These are phyloP conservation scores for Streptopelia turtur DNA, from an alignment of 2,797 vertebrate species.

Conservation along the genomic window DNA sequence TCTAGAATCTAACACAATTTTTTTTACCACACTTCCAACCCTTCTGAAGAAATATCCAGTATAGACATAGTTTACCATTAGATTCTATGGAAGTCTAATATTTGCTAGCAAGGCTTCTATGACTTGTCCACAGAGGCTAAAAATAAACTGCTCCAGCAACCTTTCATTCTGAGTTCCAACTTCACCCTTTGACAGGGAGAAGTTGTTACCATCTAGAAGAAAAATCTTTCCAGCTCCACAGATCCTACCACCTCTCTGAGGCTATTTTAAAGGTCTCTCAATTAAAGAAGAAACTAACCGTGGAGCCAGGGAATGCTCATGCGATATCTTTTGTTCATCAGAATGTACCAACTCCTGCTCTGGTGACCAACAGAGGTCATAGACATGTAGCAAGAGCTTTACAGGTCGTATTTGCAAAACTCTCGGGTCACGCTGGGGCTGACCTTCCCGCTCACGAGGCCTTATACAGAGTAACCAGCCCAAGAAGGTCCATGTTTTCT, in stretches of 20 bases:
- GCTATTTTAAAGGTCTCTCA: neutral
- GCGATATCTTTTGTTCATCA: neutral
- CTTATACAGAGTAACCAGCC: neutral
- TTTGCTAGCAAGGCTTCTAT: neutral
- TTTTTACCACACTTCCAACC: neutral
- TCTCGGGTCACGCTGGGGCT: neutral
- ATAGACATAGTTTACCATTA: neutral
- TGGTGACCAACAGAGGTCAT: neutral
- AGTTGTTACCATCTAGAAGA: neutral
- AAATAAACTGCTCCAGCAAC: neutral
- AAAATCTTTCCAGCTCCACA: neutral
- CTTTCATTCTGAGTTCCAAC: neutral
- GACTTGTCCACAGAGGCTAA: neutral
- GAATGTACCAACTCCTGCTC: neutral
- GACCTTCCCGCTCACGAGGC: neutral
- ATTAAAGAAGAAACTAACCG: neutral
- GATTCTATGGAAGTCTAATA: neutral
- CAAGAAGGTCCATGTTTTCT: neutral
- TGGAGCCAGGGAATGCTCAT: neutral
- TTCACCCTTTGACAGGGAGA: neutral
- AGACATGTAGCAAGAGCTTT: neutral
- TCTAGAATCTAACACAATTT: neutral
- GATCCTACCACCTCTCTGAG: neutral
- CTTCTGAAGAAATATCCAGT: neutral
- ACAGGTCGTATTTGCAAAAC: neutral